Evolutionary conservation across 2,797 vertebrate genomes (phyloP).

Genomic region (Dendrocincla fuliginosa): DNA sequence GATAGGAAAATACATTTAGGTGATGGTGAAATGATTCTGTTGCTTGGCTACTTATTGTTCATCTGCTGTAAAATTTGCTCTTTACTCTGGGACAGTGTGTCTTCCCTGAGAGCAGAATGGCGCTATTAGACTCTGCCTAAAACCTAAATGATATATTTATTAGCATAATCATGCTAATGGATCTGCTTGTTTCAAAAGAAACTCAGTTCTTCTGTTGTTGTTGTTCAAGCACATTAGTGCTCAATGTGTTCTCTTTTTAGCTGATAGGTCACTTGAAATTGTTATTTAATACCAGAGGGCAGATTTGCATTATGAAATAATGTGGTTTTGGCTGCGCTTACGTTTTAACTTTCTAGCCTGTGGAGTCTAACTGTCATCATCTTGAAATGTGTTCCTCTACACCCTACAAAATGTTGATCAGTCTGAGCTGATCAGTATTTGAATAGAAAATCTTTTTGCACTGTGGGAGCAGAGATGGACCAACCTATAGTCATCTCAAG

Average conservation of each 20-base stretch:
- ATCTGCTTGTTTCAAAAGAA: constrained; percentile 32
- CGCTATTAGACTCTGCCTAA: constrained; percentile 63
- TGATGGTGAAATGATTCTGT: constrained; percentile 55
- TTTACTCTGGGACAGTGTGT: neutral
- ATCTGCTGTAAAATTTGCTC: constrained; percentile 48
- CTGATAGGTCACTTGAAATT: constrained; percentile 17
- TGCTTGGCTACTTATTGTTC: constrained; percentile 65
- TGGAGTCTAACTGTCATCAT: neutral
- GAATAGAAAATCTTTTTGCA: neutral
- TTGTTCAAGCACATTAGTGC: constrained; percentile 6
- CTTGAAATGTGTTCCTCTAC: neutral
- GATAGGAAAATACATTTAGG: constrained; percentile 19
- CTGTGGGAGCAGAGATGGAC: neutral
- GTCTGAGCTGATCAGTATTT: neutral
- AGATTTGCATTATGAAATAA: constrained; percentile 2
- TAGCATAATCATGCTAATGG: constrained; percentile 31
- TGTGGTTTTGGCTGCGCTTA: neutral
- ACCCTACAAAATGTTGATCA: neutral
- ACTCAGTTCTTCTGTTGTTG: neutral
- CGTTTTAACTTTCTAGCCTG: neutral
- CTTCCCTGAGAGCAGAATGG: constrained; percentile 36
- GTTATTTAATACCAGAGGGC: neutral
- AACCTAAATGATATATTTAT: constrained; percentile 46
- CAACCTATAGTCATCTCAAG: neutral
- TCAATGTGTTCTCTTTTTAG: constrained; percentile 2